phyloP scores from a whole-genome alignment of 2,797 vertebrate genomes.

The Potorous gilbertii region DNA sequence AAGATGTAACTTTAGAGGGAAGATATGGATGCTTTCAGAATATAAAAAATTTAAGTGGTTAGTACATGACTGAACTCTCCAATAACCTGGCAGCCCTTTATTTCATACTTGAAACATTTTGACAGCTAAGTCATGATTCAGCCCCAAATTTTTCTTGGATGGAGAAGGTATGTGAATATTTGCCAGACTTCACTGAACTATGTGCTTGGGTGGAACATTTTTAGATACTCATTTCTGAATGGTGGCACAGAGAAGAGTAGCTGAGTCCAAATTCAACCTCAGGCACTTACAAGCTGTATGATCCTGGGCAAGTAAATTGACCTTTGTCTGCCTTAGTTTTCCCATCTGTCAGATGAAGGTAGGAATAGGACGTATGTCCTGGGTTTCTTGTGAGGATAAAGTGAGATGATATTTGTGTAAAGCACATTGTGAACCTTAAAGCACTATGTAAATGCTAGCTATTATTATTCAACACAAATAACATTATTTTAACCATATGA shows the following conservation, averaged over 20 bases:
- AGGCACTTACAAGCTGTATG: not conserved
- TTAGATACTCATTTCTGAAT: slow-evolving; percentile 65
- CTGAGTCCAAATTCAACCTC: not conserved
- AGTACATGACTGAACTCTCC: slow-evolving; percentile 62
- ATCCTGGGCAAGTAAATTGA: not conserved
- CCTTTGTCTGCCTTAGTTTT: not conserved
- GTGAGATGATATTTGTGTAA: not conserved
- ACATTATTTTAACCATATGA: slow-evolving; percentile 34
- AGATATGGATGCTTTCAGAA: slow-evolving; percentile 63
- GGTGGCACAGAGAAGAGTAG: not conserved
- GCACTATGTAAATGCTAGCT: not conserved
- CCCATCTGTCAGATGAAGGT: not conserved
- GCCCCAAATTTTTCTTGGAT: slow-evolving; percentile 52
- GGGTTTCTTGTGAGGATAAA: not conserved
- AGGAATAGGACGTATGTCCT: not conserved
- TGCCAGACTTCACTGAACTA: slow-evolving; percentile 57
- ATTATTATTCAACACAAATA: slow-evolving; percentile 54
- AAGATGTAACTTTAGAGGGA: slow-evolving; percentile 55
- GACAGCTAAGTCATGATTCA: slow-evolving; percentile 53
- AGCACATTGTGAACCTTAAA: not conserved
- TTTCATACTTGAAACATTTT: slow-evolving; percentile 38
- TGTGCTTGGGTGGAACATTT: slow-evolving; percentile 50
- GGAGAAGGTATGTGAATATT: slow-evolving; percentile 57
- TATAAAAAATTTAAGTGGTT: slow-evolving; percentile 62
- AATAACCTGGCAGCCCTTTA: slow-evolving; percentile 67